Evolutionary conservation across 2,113 vertebrate species (phyloP).

Genomic region (Hemiscyllium ocellatum): DNA sequence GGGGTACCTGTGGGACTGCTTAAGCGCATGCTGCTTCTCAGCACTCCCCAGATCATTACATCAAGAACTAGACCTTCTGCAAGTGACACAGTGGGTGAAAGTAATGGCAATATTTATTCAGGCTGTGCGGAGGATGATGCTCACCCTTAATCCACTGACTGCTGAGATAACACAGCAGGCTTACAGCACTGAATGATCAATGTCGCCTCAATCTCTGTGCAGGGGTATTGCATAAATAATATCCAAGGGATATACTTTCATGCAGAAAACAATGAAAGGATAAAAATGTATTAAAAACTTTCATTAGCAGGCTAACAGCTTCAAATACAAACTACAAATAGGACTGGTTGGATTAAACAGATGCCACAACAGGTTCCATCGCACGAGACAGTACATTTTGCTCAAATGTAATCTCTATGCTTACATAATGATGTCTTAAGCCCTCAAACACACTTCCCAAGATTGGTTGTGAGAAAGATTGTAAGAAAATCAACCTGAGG

Average conservation of each 20-base stretch:
- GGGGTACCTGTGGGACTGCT: conserved; percentile 13
- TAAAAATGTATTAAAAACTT: not conserved
- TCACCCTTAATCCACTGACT: conserved; percentile 61
- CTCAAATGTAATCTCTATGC: not conserved
- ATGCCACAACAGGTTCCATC: not conserved
- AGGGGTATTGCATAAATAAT: conserved; percentile 42
- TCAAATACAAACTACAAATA: not conserved
- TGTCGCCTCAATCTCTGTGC: conserved; percentile 51
- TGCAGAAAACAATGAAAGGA: conserved; percentile 42
- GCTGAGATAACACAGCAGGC: conserved; percentile 63
- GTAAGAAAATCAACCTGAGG: not conserved
- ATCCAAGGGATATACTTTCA: conserved; percentile 44
- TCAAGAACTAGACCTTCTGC: conserved; percentile 37
- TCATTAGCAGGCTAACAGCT: not conserved
- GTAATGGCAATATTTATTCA: conserved; percentile 51
- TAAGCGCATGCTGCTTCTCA: conserved; percentile 26
- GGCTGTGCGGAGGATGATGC: conserved; percentile 58
- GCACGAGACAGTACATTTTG: not conserved
- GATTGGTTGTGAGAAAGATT: not conserved
- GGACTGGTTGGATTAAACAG: not conserved
- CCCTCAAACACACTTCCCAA: not conserved
- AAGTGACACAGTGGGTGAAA: conserved; percentile 35
- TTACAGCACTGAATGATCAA: conserved; percentile 65
- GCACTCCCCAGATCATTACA: conserved; percentile 33
- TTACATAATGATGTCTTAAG: not conserved